Base-by-base conservation (phyloP, 2,113 vertebrate genomes). In the Monopterus albus region DNA sequence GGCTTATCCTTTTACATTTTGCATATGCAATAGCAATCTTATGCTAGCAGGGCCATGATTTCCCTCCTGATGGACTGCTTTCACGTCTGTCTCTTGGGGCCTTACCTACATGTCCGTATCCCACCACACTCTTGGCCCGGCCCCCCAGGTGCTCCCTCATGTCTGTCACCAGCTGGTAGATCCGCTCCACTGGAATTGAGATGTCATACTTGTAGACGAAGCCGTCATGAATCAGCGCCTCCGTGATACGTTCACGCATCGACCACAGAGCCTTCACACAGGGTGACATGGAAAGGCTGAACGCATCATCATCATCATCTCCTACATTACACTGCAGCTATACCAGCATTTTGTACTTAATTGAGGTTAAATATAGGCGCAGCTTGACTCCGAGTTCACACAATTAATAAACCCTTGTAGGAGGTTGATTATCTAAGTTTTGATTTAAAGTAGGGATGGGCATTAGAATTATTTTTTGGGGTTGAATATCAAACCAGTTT, bases 21-120 rank as follows among this genome's bases (percentile, higher is more conserved):
- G n/a, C n/a, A n/a, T n/a, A n/a, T n/a, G n/a, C n/a, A n/a, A n/a
- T n/a, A n/a, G n/a, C n/a, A 17, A 18, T 26, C 6, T 59, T 15
- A 28, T 69, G 18, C 8, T 13, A n/a, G 14, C 50, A 45, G 21
- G 20, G 20, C 5, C 9, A 13, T 5, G 5, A 8, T 28, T 38
- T 26, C 21, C n/a, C 9, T 21, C 36, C 36, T 4, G 8, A 56
- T 35, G 2, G 14, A 2, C 6, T 17, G 26, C 13, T n/a, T 38
- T 13, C 14, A 29, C 2, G 4, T 39, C 29, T 52, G 20, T 43
- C 6, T 31, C 31, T 12, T 7, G 2, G 7, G 29, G 13, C 65
- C 97, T 94, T 67, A 98, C 98, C 98, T 26, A 99, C 64, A 65
- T 99, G 98, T 53, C 97, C 97, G 0, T 99, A 98, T 81, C 98